These are phyloP conservation scores for Chloropsis cyanopogon DNA, from an alignment of 2,113 vertebrate species.

Conservation along the genomic window DNA sequence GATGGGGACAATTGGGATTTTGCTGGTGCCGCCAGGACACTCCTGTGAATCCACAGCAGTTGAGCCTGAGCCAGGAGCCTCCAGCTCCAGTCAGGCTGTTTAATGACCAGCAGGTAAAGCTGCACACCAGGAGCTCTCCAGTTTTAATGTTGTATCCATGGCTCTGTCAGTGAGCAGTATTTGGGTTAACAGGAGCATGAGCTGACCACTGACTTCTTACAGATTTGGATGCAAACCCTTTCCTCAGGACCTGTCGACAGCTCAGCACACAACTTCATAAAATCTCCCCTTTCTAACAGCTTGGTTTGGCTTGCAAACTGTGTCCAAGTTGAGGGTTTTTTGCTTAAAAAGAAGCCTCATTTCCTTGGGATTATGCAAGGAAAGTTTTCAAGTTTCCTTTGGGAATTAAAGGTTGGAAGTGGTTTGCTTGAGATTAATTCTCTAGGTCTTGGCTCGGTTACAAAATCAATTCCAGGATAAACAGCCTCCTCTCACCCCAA, in stretches of 20 bases:
- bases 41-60: rapidly evolving
- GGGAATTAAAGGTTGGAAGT: neutral
- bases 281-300: neutral
- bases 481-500: neutral
- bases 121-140: neutral
- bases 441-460: neutral
- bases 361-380: neutral
- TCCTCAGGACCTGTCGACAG: neutral
- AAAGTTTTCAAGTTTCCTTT: neutral
- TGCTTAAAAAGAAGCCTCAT: neutral
- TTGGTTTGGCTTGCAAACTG: neutral
- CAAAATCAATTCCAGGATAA: neutral
- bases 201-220: neutral
- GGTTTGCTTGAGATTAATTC: neutral
- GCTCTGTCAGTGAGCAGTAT: neutral
- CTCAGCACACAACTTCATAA: neutral
- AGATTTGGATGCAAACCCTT: neutral
- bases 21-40: neutral
- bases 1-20: neutral
- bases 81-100: neutral
- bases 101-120: neutral
- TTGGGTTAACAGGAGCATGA: neutral
- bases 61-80: neutral
- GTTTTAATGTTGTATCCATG: neutral
- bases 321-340: neutral